phyloP scores from a whole-genome alignment of 2,113 vertebrate species.

The Gavialis gangeticus region DNA sequence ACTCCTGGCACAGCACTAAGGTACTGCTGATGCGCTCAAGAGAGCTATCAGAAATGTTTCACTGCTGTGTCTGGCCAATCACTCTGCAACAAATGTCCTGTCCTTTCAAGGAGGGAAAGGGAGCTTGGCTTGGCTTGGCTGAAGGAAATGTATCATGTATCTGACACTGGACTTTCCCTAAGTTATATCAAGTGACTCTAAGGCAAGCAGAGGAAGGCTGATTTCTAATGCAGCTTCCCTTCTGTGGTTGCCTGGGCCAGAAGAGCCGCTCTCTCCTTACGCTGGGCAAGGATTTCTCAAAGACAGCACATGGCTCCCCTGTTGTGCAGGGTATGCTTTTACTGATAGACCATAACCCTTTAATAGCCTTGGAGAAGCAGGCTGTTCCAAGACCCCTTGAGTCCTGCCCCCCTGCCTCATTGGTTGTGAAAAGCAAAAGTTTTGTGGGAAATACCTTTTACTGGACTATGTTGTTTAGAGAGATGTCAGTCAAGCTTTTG shows the following conservation, averaged over 20 bases:
- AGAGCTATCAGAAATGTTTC: background rate
- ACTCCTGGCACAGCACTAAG: too few species aligned
- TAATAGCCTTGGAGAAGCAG: background rate
- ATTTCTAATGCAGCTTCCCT: background rate
- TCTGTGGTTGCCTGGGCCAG: background rate
- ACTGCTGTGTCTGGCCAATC: background rate
- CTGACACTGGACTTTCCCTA: background rate
- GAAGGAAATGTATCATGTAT: background rate
- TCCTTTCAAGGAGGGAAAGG: slow-evolving; percentile 7
- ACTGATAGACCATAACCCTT: rapidly evolving
- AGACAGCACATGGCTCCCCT: rapidly evolving
- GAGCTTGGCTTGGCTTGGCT: background rate
- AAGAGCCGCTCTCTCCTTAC: background rate
- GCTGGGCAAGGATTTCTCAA: background rate
- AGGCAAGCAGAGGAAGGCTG: background rate
- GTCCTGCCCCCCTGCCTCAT: background rate
- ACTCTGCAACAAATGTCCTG: background rate
- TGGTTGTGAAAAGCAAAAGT: too few species aligned
- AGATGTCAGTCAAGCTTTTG: too few species aligned
- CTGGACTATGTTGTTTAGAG: too few species aligned
- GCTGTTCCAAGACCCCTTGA: background rate
- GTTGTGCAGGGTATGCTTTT: rapidly evolving
- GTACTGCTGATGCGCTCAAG: background rate
- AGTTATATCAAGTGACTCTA: background rate
- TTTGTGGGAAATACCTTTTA: too few species aligned